A percentile compares a stretch with the other conserved stretches of the same genome.
phyloP scores from a whole-genome alignment of 2,888 invertebrate species.

The Cremastinae sp. region DNA sequence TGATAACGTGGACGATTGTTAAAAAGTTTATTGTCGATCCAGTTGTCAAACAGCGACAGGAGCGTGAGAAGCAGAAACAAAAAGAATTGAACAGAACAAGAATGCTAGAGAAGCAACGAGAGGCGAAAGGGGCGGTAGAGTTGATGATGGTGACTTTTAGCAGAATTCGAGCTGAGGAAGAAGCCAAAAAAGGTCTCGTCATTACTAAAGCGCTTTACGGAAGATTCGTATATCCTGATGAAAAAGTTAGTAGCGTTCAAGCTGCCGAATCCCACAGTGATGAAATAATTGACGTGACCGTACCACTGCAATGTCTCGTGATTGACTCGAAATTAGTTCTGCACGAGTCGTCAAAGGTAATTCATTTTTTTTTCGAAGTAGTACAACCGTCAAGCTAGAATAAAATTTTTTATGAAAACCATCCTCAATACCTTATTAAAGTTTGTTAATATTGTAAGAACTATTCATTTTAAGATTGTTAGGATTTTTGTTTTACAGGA shows the following conservation, averaged over 20 bases:
- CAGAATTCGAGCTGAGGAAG: slow-evolving; percentile 91
- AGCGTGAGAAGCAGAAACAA: slow-evolving; percentile 90
- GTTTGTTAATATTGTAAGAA: no score
- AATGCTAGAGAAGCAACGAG: slow-evolving; percentile 89
- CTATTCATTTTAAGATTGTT: no score
- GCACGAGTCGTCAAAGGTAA: slow-evolving; percentile 92
- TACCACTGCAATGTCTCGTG: slow-evolving; percentile 96
- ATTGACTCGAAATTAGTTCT: slow-evolving; percentile 94
- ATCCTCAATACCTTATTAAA: no score
- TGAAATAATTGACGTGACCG: slow-evolving; percentile 94
- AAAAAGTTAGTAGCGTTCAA: slow-evolving; percentile 69
- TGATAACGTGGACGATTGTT: slow-evolving; percentile 89
- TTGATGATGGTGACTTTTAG: slow-evolving; percentile 95
- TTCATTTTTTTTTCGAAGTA: not conserved
- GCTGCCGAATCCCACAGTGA: slow-evolving; percentile 72
- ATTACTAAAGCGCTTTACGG: slow-evolving; percentile 93
- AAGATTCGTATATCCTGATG: slow-evolving; percentile 81
- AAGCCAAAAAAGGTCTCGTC: slow-evolving; percentile 90
- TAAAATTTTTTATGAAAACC: no score
- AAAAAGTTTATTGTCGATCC: slow-evolving; percentile 94
- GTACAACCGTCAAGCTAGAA: no score
- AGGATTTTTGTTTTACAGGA: no score
- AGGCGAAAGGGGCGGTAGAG: slow-evolving; percentile 92
- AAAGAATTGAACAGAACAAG: slow-evolving; percentile 90
- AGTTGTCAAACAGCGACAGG: slow-evolving; percentile 88